Evolutionary conservation across 1,140 invertebrate species (phyloP).

Genomic region (Leguminivora glycinivorella): DNA sequence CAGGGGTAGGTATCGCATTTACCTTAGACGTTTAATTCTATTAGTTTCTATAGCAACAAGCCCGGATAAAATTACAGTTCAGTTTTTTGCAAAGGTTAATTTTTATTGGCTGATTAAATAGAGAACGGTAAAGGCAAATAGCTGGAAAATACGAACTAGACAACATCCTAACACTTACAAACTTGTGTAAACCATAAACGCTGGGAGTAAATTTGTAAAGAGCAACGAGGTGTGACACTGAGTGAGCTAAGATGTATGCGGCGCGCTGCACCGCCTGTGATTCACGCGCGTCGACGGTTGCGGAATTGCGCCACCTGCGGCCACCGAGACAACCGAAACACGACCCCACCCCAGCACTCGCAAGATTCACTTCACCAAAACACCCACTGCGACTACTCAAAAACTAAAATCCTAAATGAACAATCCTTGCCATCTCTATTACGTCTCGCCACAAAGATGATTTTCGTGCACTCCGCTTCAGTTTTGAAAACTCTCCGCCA

Average conservation of each 20-base stretch:
- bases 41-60: neutral
- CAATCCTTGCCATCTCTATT: slow-evolving; percentile 49
- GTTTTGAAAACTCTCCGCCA: slow-evolving; percentile 45
- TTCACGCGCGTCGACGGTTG: slow-evolving; percentile 50
- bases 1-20: slow-evolving; percentile 5
- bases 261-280: slow-evolving; percentile 58
- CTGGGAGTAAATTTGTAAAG: slow-evolving; percentile 50
- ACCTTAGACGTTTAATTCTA: neutral
- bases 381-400: slow-evolving; percentile 9
- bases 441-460: slow-evolving; percentile 51
- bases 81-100: too few relatives aligned
- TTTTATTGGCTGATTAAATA: too few relatives aligned
- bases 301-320: slow-evolving; percentile 60
- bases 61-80: too few relatives aligned
- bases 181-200: neutral
- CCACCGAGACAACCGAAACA: slow-evolving; percentile 32
- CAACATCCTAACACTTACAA: neutral
- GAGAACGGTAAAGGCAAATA: too few relatives aligned
- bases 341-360: slow-evolving; percentile 29
- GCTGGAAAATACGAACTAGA: neutral
- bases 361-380: slow-evolving; percentile 34
- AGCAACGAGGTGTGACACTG: slow-evolving; percentile 59
- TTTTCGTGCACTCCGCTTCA: slow-evolving; percentile 53
- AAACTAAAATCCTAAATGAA: slow-evolving; percentile 48
- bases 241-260: slow-evolving; percentile 65